Conservation (phyloP, 2,113 vertebrate species). For the Crotophaga sulcirostris region DNA sequence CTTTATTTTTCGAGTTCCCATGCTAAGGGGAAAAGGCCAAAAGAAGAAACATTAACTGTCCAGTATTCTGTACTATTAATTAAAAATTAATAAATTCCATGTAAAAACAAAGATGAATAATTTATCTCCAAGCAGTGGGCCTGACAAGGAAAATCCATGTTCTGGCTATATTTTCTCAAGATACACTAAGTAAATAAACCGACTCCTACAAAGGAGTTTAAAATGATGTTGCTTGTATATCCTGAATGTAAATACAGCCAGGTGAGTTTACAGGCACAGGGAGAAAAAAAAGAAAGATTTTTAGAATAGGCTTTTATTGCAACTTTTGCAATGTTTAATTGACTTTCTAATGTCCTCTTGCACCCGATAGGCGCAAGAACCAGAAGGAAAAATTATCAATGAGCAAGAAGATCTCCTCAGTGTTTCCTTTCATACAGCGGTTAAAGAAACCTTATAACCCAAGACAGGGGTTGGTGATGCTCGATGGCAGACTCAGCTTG, state of each 20-base stretch:
- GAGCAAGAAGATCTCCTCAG: background rate
- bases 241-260: background rate
- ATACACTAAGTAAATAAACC: background rate
- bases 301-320: background rate
- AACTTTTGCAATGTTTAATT: background rate
- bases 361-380: too few species aligned
- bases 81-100: background rate
- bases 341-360: background rate
- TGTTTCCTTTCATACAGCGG: background rate
- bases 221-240: background rate
- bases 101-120: background rate
- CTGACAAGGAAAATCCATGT: background rate
- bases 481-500: background rate
- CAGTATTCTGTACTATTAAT: background rate
- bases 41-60: background rate
- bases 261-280: background rate
- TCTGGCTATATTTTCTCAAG: background rate
- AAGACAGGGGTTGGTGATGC: background rate
- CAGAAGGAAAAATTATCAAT: background rate
- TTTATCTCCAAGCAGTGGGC: background rate
- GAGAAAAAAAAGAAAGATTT: background rate
- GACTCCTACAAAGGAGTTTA: background rate
- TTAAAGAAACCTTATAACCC: background rate
- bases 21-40: background rate
- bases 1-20: background rate